Conservation (phyloP, 2,888 invertebrate species). For the Isotomurus palustris region DNA sequence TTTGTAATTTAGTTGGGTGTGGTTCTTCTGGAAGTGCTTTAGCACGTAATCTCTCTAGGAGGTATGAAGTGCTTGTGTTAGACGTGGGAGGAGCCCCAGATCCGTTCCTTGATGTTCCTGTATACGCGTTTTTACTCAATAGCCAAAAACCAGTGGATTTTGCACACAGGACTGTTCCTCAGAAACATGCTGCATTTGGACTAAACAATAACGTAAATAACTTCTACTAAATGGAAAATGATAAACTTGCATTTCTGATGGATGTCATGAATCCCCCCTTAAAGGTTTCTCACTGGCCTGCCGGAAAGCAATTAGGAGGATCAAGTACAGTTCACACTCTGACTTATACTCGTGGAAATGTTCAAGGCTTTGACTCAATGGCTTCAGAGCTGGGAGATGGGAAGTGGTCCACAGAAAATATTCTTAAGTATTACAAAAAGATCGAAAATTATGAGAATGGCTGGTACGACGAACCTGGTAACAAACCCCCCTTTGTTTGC, state of each 20-base stretch:
- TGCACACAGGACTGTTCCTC: conserved; percentile 64
- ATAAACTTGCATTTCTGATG: conserved; percentile 1
- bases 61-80: conserved; percentile 57
- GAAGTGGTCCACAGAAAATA: conserved; percentile 16
- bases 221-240: background rate
- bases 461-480: conserved; percentile 13
- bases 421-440: conserved; percentile 19
- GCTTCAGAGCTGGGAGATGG: conserved; percentile 14
- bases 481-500: background rate
- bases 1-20: conserved; percentile 16
- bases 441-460: conserved; percentile 14
- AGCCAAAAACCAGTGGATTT: conserved; percentile 66
- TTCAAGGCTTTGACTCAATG: conserved; percentile 24
- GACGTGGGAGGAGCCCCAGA: conserved; percentile 54
- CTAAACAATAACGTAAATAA: conserved; percentile 55
- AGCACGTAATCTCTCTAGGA: conserved; percentile 55
- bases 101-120: conserved; percentile 25
- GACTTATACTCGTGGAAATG: conserved; percentile 23
- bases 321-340: conserved; percentile 21
- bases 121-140: conserved; percentile 53
- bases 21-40: conserved; percentile 57
- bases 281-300: conserved; percentile 19
- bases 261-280: background rate
- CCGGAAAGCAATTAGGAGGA: conserved; percentile 16
- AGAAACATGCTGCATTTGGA: conserved; percentile 59